Evolutionary conservation across 2,888 invertebrate species (phyloP), one percentile per base, ranked within the genome.

Genomic region (Apantesis nais): DNA sequence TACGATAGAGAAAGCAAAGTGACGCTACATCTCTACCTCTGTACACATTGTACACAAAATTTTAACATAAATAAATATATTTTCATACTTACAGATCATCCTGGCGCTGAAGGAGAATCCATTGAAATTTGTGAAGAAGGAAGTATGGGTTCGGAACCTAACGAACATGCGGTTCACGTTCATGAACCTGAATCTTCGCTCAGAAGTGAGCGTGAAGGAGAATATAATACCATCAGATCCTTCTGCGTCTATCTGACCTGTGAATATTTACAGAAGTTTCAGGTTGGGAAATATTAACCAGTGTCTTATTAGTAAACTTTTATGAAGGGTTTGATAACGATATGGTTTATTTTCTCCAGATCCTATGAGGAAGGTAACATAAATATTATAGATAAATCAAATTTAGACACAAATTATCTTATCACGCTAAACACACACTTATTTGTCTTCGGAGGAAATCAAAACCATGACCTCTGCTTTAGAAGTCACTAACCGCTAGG

Each of bases 81-180:
- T 34, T 62, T n/a, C n/a, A 64, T 52, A 89, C 93, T 91, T 74
- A 95, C 94, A 78, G 1, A 95, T 88, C 85, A 91, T 85, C 66
- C 85, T 91, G 34, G 87, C 88, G 64, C 88, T 91, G 67, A 94
- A 80, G 5, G 78, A 82, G 78, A 93, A 94, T 0, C 94, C 94
- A n/a, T 73, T 84, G 31, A 80, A 67, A 71, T 84, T n/a, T n/a
- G n/a, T 22, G 11, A n/a, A 78, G 34, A 74, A 78, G 1, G 87
- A 88, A 0, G 58, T 68, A 0, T 73, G 80, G 3, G 92, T 70
- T 29, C 88, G 82, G 75, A 94, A 94, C 37, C 94, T 83, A 19
- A 94, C 85, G 76, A 93, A 93, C 84, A 94, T 81, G 0, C 84
- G 81, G 81, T 92, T 85, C 0, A 93, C 93, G 22, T 90, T 87